Evolutionary conservation across 1,140 invertebrate genomes (phyloP).

Genomic region (Bombus picipes): DNA sequence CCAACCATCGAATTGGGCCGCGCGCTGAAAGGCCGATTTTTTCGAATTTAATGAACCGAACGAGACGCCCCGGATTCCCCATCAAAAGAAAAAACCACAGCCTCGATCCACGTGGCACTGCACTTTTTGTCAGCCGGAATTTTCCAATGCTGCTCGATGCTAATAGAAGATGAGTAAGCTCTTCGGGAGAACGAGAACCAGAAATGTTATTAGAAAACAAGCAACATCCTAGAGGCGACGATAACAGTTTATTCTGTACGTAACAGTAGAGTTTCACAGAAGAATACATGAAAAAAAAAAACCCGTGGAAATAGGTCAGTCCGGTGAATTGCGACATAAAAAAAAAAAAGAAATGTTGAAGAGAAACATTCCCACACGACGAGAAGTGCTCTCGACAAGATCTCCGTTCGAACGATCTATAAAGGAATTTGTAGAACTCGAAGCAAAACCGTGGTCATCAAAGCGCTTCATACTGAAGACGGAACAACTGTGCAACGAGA

Average conservation of each 20-base stretch:
- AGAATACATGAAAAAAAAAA: rapidly evolving
- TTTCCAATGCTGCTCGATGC: not conserved
- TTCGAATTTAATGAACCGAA: constrained; percentile 66
- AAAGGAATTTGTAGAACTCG: constrained; percentile 26
- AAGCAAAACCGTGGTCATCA: not conserved
- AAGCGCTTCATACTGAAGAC: too few species aligned
- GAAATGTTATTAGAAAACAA: not conserved
- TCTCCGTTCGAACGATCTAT: not conserved
- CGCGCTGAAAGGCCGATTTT: constrained; percentile 61
- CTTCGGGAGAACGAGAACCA: not conserved
- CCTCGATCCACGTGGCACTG: not conserved
- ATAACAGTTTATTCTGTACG: too few species aligned
- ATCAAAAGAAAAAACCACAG: not conserved
- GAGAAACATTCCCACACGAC: not conserved
- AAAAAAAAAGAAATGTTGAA: not conserved
- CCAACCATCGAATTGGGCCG: constrained; percentile 42
- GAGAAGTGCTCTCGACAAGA: not conserved
- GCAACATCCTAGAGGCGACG: too few species aligned
- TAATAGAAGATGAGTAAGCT: not conserved
- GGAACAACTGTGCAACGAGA: not conserved
- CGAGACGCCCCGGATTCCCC: constrained; percentile 41
- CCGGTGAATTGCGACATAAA: not conserved
- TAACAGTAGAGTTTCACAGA: not conserved
- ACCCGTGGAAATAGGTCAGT: not conserved
- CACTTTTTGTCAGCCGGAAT: not conserved